phyloP scores from a whole-genome alignment of 2,888 invertebrate genomes.

The Eurytoma adleriae region DNA sequence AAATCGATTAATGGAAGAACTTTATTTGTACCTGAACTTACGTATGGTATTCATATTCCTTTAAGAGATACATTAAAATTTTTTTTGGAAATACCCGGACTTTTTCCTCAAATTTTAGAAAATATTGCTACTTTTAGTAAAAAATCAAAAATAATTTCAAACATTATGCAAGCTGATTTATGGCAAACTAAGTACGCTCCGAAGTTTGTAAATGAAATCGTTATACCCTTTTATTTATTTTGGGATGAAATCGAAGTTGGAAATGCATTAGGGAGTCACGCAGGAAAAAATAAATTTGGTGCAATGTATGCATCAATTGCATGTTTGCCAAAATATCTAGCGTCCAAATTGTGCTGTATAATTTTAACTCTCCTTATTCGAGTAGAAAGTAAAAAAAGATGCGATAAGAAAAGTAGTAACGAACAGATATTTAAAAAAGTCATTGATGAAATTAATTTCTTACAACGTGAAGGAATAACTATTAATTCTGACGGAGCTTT shows the following conservation, averaged over 20 bases:
- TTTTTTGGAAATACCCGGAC: slow-evolving; percentile 24
- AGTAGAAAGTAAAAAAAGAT: no score
- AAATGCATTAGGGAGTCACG: slow-evolving; percentile 36
- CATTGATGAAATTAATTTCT: no score
- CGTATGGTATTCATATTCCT: slow-evolving; percentile 4
- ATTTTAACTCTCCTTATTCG: no score
- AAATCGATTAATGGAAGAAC: background rate
- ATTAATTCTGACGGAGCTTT: slow-evolving; percentile 25
- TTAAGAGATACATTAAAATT: slow-evolving; percentile 19
- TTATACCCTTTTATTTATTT: slow-evolving; percentile 23
- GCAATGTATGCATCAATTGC: slow-evolving; percentile 23
- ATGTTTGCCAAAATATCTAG: background rate
- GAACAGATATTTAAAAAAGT: no score
- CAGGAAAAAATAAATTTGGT: slow-evolving; percentile 35
- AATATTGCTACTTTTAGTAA: background rate
- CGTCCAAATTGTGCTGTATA: slow-evolving; percentile 2
- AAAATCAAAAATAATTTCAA: background rate
- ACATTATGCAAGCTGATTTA: slow-evolving; percentile 20
- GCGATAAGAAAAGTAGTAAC: no score
- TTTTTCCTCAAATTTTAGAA: no score
- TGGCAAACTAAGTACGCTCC: background rate
- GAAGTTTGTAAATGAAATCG: background rate
- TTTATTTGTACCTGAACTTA: background rate
- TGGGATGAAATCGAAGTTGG: slow-evolving; percentile 26
- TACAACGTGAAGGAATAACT: no score